Evolutionary conservation across 1,140 invertebrate genomes (phyloP), one percentile per base, ranked within the genome.

Genomic region (Ptiloglossa arizonensis): DNA sequence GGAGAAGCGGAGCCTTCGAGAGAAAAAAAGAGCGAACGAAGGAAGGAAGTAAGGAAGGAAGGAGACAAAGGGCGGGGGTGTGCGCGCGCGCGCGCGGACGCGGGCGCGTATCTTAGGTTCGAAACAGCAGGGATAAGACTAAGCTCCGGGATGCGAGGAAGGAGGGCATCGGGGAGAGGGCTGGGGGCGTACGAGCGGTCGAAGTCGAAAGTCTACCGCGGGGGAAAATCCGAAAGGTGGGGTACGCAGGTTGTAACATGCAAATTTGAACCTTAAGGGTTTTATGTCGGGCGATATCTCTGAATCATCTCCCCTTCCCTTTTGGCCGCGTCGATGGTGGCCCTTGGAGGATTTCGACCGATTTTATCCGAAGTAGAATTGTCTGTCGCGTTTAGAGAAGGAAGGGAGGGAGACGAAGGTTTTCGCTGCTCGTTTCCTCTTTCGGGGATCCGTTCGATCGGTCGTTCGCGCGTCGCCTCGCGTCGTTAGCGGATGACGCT

Each of bases 221-320:
- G 35, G 73, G 73, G 54, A 84, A 71, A 67, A 79, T 79, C 72
- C 64, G 66, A 80, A 81, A 82, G 82, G 80, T 70, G 71, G 78
- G 79, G 77, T 88, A 88, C 81, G 73, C 68, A 87, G 85, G 90
- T 91, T 91, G 91, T 92, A 92, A 92, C 90, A 92, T 92, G 91
- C 91, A 92, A 92, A 92, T 92, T 92, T 91, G 87, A 91, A 92
- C 91, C 91, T 91, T 90, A 91, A 91, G 87, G 91, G 88, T 92
- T 92, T 92, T 92, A 92, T 92, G 91, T 92, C 90, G 85, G 82
- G 85, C 87, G 90, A 91, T 92, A 92, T 92, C 91, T 90, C 86
- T 85, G 90, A 90, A 91, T 91, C 91, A 90, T 90, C 87, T 87
- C 82, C 81, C 83, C 82, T 81, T 66, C 80, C 62, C 50, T 44